Percentiles rank a stretch among this genome's conserved stretches.
These are phyloP conservation scores for Sciurus niger DNA, from an alignment of 2,113 vertebrate species.

Conservation along the genomic window DNA sequence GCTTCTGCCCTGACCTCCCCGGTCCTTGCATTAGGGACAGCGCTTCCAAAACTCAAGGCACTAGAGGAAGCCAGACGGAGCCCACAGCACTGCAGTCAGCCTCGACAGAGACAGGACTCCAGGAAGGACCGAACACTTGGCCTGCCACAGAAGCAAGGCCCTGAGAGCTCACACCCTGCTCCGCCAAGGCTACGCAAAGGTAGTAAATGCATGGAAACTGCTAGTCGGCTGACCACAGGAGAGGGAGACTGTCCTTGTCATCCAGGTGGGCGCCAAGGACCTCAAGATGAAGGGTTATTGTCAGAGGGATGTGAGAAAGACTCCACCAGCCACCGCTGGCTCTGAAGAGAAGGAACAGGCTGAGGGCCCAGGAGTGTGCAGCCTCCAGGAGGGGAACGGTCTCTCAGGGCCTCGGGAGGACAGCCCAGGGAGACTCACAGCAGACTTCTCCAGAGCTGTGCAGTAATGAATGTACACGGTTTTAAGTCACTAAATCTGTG, in stretches of 20 bases:
- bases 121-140: no score
- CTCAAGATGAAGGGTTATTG: not conserved
- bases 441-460: not conserved
- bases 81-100: not conserved
- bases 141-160: not conserved
- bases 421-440: not conserved
- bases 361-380: fast-evolving
- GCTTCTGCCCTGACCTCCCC: not conserved
- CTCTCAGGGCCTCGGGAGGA: not conserved
- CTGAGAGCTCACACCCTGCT: not conserved
- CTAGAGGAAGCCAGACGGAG: not conserved
- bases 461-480: not conserved
- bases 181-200: not conserved
- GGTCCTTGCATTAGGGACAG: not conserved
- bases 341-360: not conserved
- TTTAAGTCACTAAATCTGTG: not conserved
- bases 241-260: not conserved
- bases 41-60: not conserved
- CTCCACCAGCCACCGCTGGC: no score
- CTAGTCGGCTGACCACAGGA: not conserved
- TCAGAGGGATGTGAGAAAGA: not conserved
- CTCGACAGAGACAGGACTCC: no score
- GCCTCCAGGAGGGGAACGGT: not conserved
- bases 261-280: not conserved
- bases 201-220: not conserved